Conservation (phyloP, 2,797 vertebrate species). For the Propithecus deckenii region DNA sequence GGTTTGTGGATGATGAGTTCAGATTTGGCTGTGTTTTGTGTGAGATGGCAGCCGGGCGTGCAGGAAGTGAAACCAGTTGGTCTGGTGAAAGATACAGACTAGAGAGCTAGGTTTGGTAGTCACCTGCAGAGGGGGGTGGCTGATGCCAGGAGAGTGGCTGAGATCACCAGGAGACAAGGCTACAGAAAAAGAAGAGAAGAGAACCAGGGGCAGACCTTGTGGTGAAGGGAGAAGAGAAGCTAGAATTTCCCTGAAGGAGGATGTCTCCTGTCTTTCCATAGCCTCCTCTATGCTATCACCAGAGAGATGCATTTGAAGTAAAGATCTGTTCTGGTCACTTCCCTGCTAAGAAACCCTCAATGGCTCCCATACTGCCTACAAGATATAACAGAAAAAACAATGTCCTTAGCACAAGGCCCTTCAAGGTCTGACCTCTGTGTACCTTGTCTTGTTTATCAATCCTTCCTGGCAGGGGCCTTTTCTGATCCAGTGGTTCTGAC, state of each 20-base stretch:
- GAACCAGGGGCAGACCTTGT: background rate
- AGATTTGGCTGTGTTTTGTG: background rate
- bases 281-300: background rate
- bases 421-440: background rate
- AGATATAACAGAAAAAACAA: background rate
- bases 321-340: conserved; percentile 24
- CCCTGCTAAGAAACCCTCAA: conserved; percentile 26
- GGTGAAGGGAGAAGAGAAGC: background rate
- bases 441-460: background rate
- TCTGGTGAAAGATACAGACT: background rate
- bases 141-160: background rate
- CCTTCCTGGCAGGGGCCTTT: background rate
- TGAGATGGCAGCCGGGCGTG: background rate
- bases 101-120: background rate
- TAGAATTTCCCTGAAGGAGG: background rate
- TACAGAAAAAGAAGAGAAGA: background rate
- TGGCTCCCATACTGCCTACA: background rate
- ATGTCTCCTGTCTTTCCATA: background rate
- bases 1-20: background rate
- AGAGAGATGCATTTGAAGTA: background rate
- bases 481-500: background rate
- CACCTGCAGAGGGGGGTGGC: background rate
- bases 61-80: background rate
- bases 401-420: background rate
- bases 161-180: background rate